A percentile compares a stretch with the other conserved stretches of the same genome.
These are phyloP conservation scores for Sepioteuthis lessoniana DNA, from an alignment of 2,888 invertebrate species.

Conservation along the genomic window DNA sequence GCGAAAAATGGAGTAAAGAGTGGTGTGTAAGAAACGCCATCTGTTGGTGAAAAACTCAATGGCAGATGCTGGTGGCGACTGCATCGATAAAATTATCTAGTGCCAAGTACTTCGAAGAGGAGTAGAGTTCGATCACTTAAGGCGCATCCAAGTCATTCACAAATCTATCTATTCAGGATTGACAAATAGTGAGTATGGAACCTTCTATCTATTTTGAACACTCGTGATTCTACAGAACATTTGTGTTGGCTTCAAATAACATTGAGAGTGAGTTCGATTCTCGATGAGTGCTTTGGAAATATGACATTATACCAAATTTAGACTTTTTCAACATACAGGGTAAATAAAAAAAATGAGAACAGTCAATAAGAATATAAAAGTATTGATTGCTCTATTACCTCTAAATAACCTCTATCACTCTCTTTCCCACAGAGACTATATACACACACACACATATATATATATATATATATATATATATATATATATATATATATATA, in stretches of 20 bases:
- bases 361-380: no score
- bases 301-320: background rate
- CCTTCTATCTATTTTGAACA: background rate
- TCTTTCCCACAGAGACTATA: no score
- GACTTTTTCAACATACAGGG: background rate
- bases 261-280: background rate
- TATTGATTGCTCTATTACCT: no score
- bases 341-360: no score
- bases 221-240: background rate
- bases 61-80: background rate
- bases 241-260: background rate
- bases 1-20: background rate
- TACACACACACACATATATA: no score
- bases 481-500: no score
- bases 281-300: background rate
- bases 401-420: no score
- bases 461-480: no score
- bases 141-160: background rate
- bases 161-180: background rate
- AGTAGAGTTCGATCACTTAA: conserved; percentile 33
- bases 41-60: background rate
- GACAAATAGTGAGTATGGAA: background rate
- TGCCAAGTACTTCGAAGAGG: background rate
- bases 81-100: background rate
- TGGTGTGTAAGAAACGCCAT: background rate